Base-by-base conservation (phyloP, 1,140 invertebrate genomes). In the Drosophila repletoides region DNA sequence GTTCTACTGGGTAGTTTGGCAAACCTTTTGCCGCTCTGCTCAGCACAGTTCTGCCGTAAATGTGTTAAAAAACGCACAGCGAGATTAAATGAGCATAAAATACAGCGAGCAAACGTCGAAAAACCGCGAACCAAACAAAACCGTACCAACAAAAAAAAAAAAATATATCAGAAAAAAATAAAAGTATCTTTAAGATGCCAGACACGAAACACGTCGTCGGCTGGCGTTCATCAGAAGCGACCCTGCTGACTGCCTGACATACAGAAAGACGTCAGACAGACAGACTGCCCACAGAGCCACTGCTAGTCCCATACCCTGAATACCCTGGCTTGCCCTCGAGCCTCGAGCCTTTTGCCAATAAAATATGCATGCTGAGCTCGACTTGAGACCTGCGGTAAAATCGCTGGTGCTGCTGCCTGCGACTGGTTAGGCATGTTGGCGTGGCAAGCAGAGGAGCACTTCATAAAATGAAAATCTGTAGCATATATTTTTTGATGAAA, bases 51-150 rank as follows among this genome's bases (percentile, higher is more conserved):
- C 63, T 59, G 46, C 45, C 59, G 72, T 74, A 83, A 84, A 83
- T 84, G 79, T 84, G 79, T 83, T 83, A 83, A 83, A 83, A 73
- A 83, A 83, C 73, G 73, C 79, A 66, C 79, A 71, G 79, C 70
- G 66, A 79, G 79, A 84, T 83, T 84, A 84, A 83, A 84, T 84
- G 79, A 83, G 79, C 79, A 83, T 83, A 83, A 83, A 83, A 83
- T 77, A 70, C 79, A 77, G 63, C 40, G 53, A 52, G 55, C 58
- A 34, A 36, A 58, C 52, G 45, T 45, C 51, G 21, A 58, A n/a
- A n/a, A n/a, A 51, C 29, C 40, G 26, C 53, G 10, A 46, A 45
- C 49, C 5, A 43, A 59, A 53, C 68, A 69, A 56, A 72, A 59
- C 26, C 49, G 49, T 72, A n/a, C 65, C 49, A 72, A 51, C 64